Percentiles rank a stretch among this genome's conserved stretches.
phyloP scores from a whole-genome alignment of 1,140 invertebrate species.

The Zaprionus camerounensis region DNA sequence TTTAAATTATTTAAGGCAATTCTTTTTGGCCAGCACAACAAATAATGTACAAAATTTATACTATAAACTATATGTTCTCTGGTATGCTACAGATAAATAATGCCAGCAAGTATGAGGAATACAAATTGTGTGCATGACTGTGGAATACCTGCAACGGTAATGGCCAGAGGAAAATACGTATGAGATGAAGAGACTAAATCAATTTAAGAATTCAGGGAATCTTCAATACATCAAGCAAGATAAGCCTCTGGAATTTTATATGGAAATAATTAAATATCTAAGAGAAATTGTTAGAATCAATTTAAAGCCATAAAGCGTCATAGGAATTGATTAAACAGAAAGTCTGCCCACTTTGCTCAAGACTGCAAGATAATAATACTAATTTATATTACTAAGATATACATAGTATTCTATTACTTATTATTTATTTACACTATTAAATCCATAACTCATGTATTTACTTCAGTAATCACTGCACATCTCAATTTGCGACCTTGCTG shows the following conservation, averaged over 20 bases:
- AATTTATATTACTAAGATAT: background rate
- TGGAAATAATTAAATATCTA: background rate
- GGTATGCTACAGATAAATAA: conserved; percentile 35
- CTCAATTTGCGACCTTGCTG: background rate
- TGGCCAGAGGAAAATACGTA: background rate
- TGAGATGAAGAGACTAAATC: background rate
- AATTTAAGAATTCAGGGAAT: background rate
- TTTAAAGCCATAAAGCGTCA: no score
- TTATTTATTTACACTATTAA: no score
- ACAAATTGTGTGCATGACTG: conserved; percentile 13
- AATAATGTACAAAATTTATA: conserved; percentile 42
- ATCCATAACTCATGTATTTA: rapidly evolving
- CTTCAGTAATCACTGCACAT: no score
- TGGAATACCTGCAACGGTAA: conserved; percentile 16
- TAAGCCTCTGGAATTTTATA: background rate
- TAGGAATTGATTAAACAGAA: background rate
- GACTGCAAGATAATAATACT: background rate
- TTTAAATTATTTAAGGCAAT: conserved; percentile 63
- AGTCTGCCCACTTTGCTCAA: background rate
- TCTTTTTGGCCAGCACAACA: conserved; percentile 35
- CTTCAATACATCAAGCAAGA: background rate
- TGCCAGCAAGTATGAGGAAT: conserved; percentile 11
- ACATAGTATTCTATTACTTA: background rate
- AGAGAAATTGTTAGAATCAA: no score
- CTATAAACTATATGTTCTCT: conserved; percentile 26